phyloP scores from a whole-genome alignment of 30 jellyfish, hydroid and myxozoan genomes.

The Aurelia sp. region DNA sequence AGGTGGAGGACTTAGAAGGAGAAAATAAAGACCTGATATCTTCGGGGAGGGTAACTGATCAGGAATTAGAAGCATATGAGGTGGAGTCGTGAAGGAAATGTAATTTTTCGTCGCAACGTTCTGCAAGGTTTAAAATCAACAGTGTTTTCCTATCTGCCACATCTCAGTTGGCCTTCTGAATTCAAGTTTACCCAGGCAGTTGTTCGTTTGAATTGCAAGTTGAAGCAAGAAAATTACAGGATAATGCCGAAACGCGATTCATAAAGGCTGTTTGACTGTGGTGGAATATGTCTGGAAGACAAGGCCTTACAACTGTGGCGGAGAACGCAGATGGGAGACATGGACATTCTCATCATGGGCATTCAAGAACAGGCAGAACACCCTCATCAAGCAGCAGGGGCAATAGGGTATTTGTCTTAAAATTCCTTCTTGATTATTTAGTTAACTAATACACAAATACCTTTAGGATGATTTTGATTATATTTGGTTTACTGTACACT shows the following conservation, averaged over 20 bases:
- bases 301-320: constrained; percentile 74
- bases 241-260: constrained; percentile 33
- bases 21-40: not conserved
- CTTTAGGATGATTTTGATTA: no score
- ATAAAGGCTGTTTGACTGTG: constrained; percentile 29
- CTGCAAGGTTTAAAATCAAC: no score
- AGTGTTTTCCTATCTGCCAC: no score
- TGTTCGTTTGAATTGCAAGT: constrained; percentile 18
- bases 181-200: constrained; percentile 21
- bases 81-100: constrained; percentile 55
- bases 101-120: not conserved
- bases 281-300: constrained; percentile 72
- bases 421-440: not conserved
- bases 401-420: constrained; percentile 43
- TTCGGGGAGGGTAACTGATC: not conserved
- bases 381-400: constrained; percentile 75
- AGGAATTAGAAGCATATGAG: not conserved
- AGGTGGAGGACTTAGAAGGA: not conserved
- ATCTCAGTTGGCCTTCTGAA: constrained; percentile 10
- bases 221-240: not conserved
- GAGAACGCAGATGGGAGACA: constrained; percentile 90
- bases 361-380: constrained; percentile 69
- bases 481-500: no score
- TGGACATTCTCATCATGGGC: constrained; percentile 90
- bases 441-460: no score